Evolutionary conservation across 1,140 invertebrate species (phyloP).

Genomic region (Gryllus bimaculatus): DNA sequence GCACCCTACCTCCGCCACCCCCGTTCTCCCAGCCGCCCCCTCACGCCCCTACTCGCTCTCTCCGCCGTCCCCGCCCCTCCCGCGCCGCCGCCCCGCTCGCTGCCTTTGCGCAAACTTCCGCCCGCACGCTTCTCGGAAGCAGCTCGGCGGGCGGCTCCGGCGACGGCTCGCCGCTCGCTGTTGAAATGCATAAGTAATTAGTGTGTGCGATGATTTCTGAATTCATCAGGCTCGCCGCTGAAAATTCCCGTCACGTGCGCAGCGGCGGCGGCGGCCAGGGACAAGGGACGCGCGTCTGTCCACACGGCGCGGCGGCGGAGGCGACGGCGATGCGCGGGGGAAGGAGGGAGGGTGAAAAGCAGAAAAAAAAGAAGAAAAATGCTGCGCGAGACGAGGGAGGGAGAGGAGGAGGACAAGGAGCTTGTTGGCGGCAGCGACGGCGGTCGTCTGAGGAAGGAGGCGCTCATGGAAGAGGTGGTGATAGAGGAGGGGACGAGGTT

Average conservation of each 20-base stretch:
- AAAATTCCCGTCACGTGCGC: background rate
- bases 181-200: constrained; percentile 6
- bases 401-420: background rate
- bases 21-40: background rate
- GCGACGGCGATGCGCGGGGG: too few species aligned
- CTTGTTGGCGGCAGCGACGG: background rate
- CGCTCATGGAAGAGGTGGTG: background rate
- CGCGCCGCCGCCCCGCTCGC: too few species aligned
- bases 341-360: too few species aligned
- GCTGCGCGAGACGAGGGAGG: too few species aligned
- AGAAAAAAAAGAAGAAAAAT: too few species aligned
- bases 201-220: constrained; percentile 3
- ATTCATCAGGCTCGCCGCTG: constrained; percentile 2
- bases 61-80: background rate
- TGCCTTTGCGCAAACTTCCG: background rate
- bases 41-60: background rate
- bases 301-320: background rate
- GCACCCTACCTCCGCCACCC: background rate
- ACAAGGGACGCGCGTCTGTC: background rate
- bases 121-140: background rate
- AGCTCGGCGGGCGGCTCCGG: background rate
- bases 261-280: background rate
- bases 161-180: background rate
- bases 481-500: background rate
- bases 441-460: background rate